Conservation (phyloP, 2,113 vertebrate species). For the Colossoma macropomum region DNA sequence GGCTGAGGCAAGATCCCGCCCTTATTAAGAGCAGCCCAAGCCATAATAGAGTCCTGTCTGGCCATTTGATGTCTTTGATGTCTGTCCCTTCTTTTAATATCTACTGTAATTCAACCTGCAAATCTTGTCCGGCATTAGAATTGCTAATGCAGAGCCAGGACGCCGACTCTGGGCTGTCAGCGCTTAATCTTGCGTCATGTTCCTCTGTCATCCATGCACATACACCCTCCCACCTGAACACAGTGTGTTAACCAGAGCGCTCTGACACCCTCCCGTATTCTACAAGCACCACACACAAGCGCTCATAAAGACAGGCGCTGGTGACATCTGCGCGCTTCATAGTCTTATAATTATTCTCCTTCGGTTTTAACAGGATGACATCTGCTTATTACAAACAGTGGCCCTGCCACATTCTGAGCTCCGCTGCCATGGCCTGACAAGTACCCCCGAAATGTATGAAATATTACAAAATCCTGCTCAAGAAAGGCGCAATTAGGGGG, state of each 20-base stretch:
- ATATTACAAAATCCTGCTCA: constrained; percentile 5
- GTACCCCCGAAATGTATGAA: constrained; percentile 18
- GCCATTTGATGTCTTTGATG: constrained; percentile 51
- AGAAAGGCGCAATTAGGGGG: constrained; percentile 33
- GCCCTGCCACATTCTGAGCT: constrained; percentile 46
- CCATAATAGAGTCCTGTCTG: constrained; percentile 50
- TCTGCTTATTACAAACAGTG: constrained; percentile 55
- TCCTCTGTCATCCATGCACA: constrained; percentile 42
- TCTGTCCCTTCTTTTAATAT: constrained; percentile 48
- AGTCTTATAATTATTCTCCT: constrained; percentile 58
- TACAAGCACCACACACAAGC: constrained; percentile 34
- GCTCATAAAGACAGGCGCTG: constrained; percentile 40
- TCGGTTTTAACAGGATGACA: constrained; percentile 52
- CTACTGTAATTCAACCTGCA: constrained; percentile 51
- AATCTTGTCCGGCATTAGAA: constrained; percentile 61
- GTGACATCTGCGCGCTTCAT: constrained; percentile 51
- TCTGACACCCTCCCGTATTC: constrained; percentile 50
- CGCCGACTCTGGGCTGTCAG: constrained; percentile 38
- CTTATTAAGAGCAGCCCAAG: constrained; percentile 47
- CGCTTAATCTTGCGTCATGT: constrained; percentile 59
- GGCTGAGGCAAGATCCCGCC: constrained; percentile 39
- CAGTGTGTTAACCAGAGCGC: constrained; percentile 53
- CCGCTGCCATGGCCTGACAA: background rate
- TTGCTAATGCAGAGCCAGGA: constrained; percentile 58
- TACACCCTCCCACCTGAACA: constrained; percentile 44